These are phyloP conservation scores for Cinclus mexicanus DNA, from an alignment of 2,113 vertebrate species.

Conservation along the genomic window DNA sequence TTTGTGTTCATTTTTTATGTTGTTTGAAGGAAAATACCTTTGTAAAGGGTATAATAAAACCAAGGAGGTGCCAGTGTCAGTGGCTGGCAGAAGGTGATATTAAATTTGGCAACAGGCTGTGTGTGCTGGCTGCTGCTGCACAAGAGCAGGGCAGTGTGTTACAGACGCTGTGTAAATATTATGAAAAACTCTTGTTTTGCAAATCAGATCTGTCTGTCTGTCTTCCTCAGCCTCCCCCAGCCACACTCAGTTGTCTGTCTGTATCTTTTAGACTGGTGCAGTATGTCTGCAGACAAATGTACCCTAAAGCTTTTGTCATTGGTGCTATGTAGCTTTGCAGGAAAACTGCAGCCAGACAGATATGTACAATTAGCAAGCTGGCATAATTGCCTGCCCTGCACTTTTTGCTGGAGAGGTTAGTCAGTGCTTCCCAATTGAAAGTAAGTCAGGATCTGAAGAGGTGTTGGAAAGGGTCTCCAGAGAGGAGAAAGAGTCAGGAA, in stretches of 20 bases:
- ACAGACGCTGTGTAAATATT: not conserved
- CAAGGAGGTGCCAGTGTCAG: not conserved
- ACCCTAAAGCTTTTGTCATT: not conserved
- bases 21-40: not conserved
- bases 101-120: not conserved
- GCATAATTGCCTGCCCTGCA: not conserved
- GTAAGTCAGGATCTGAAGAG: not conserved
- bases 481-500: not conserved
- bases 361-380: fast-evolving
- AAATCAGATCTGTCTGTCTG: not conserved
- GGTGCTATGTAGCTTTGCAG: not conserved
- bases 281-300: not conserved
- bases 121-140: not conserved
- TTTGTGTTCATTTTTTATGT: not conserved
- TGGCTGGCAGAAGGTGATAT: not conserved
- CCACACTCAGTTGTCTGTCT: not conserved
- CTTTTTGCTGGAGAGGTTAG: not conserved
- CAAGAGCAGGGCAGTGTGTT: not conserved
- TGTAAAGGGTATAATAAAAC: not conserved
- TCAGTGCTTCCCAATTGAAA: not conserved
- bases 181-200: not conserved
- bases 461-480: not conserved
- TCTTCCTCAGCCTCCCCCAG: not conserved
- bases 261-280: not conserved
- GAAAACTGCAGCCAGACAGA: not conserved